Percentiles rank a stretch among this genome's conserved stretches.
Evolutionary conservation across 92 coral and sea anemone species (phyloP).

Genomic region (Chrysogorgia sp.): DNA sequence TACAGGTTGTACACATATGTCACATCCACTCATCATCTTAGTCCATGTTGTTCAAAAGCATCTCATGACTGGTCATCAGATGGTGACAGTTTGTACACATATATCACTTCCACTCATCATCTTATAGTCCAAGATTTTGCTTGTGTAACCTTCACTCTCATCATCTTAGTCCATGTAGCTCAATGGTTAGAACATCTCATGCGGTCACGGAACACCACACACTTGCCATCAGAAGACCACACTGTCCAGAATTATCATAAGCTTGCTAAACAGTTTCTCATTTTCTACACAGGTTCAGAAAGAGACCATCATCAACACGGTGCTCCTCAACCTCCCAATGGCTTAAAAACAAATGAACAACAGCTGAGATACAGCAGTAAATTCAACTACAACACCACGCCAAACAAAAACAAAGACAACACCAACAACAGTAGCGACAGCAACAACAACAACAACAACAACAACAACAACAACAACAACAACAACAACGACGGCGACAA

Average conservation of each 20-base stretch:
- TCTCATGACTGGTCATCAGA: too few species aligned
- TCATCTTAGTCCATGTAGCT: too few species aligned
- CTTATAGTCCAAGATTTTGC: background rate
- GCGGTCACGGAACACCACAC: background rate
- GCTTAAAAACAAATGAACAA: background rate
- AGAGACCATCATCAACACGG: slow-evolving; percentile 24
- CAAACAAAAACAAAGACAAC: slow-evolving; percentile 1
- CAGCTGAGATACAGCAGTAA: background rate
- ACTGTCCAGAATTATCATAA: background rate
- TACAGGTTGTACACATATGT: too few species aligned
- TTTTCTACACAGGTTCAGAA: background rate
- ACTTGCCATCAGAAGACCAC: background rate
- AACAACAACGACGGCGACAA: slow-evolving; percentile 5
- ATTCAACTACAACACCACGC: background rate
- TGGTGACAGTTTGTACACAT: too few species aligned
- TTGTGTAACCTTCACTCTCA: background rate
- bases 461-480: background rate
- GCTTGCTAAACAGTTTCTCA: background rate
- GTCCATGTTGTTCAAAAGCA: too few species aligned
- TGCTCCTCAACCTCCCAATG: background rate
- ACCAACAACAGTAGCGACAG: too few species aligned
- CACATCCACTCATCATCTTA: too few species aligned
- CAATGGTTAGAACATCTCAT: background rate
- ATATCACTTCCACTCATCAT: too few species aligned
- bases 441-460: slow-evolving; percentile 2